Percentiles rank a stretch among this genome's conserved stretches.
phyloP scores from a whole-genome alignment of 2,888 invertebrate genomes.

The Nephrotoma flavescens region DNA sequence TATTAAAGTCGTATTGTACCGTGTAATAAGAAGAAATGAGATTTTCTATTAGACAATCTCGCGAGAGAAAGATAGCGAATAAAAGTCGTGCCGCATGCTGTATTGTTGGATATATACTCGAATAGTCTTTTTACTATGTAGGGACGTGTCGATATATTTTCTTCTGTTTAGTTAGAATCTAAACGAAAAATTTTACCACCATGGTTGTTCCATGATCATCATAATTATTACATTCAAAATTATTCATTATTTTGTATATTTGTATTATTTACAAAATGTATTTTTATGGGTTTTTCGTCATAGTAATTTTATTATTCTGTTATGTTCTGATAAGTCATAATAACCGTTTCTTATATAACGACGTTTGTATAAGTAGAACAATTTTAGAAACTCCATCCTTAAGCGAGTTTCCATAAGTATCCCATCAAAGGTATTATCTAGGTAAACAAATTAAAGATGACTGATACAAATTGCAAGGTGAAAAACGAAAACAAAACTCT shows the following conservation, averaged over 20 bases:
- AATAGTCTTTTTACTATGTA: neutral
- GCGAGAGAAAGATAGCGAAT: neutral
- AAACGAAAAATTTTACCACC: neutral
- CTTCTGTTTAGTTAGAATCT: neutral
- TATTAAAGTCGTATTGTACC: neutral
- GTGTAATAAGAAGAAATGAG: neutral
- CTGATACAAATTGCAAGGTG: too few relatives aligned
- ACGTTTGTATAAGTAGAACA: too few relatives aligned
- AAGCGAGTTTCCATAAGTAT: too few relatives aligned
- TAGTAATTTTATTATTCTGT: too few relatives aligned
- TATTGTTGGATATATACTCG: neutral
- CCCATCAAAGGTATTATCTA: too few relatives aligned
- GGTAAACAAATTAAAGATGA: too few relatives aligned
- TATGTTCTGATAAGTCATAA: too few relatives aligned
- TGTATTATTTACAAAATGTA: neutral
- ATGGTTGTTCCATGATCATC: neutral
- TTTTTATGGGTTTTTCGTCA: too few relatives aligned
- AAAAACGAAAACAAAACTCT: too few relatives aligned
- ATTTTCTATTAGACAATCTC: neutral
- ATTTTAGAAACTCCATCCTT: too few relatives aligned
- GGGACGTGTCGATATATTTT: neutral
- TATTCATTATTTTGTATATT: neutral
- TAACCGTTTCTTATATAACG: too few relatives aligned
- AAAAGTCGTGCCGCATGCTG: neutral
- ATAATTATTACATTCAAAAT: neutral